Evolutionary conservation across 2,888 invertebrate genomes (phyloP), one percentile per base, ranked within the genome.

Genomic region (Deroplatys truncata): DNA sequence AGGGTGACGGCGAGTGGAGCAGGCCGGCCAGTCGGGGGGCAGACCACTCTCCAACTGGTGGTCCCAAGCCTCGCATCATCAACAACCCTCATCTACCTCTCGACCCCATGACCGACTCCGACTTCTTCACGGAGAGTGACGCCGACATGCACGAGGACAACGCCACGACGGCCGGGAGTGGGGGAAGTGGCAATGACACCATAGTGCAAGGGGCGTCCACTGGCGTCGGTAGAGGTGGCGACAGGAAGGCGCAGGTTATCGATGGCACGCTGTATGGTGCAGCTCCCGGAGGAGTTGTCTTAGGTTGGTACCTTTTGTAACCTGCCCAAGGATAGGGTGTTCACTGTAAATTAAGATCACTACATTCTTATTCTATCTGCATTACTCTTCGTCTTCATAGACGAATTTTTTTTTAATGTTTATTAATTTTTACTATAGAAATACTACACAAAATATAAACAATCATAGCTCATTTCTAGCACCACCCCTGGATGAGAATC

Each of bases 1-100:
- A 98, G 94, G 98, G 98, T 16, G 98, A 98, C 93, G 98, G 98
- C 9, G 98, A 98, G 94, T 97, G 97, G 96, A 98, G 98, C 35
- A 95, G 98, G 90, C 98, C 98, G 0, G 97, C 97, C 0, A 98
- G 98, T 92, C 95, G 98, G 91, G 96, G 96, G 86, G 96, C 97
- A 82, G 97, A 97, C 92, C 96, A 96, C 92, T 96, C 97, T 8
- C 95, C 95, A 9, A 93, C 95, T 87, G 95, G 95, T 91, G 94
- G 25, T 94, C 95, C 89, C 93, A 94, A 91, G 1, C 92, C 92
- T 89, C 84, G 91, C 91, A 88, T 92, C 72, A 85, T 82, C 83
- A 35, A 29, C 83, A 90, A n/a, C 84, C 84, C 87, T 35, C 89
- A 82, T 28, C 10, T 84, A 5, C 84, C 83, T 16, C 28, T 88